Evolutionary conservation across 1,140 invertebrate genomes (phyloP), one percentile per base, ranked within the genome.

Genomic region (Reticulitermes speratus): DNA sequence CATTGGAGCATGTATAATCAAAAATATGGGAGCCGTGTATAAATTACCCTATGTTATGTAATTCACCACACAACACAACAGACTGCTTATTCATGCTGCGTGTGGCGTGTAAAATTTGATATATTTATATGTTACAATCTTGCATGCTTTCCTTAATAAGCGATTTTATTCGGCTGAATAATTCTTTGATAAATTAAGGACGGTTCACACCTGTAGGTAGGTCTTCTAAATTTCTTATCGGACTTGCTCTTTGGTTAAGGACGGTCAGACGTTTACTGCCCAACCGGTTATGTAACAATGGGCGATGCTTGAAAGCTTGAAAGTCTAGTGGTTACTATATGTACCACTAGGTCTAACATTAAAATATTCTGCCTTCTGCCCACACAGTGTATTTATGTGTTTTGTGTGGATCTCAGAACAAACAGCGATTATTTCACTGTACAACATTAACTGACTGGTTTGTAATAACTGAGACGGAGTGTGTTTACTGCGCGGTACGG

Each of bases 71-170:
- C 65, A 75, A 75, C 16, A 3, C 0, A 6, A 30, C n/a, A 30
- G n/a, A 75, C 65, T 30, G 25, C 5, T 75, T 75, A 30, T 75
- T 75, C 65, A 30, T 75, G 65, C 25, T 1, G n/a, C 25, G 65
- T 9, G 25, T 30, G 65, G 65, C 65, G n/a, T 75, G 8, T n/a
- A 75, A 75, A 75, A 75, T 75, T 75, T 30, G 65, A 75, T 75
- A 75, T 30, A 30, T 75, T 75, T 75, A 75, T 75, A 75, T 75
- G 30, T 30, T 65, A 65, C 21, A 21, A n/a, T 65, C 59, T 65
- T 75, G 65, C 65, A 30, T 75, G 25, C 65, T 75, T 75, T 75
- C n/a, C 65, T 75, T 75, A 75, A 75, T 25, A 75, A 75, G 25
- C 65, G 65, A 75, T 75, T 75, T 25, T 75, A 30, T 75, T 75